phyloP scores from a whole-genome alignment of 2,888 invertebrate species.

The Troides helena region DNA sequence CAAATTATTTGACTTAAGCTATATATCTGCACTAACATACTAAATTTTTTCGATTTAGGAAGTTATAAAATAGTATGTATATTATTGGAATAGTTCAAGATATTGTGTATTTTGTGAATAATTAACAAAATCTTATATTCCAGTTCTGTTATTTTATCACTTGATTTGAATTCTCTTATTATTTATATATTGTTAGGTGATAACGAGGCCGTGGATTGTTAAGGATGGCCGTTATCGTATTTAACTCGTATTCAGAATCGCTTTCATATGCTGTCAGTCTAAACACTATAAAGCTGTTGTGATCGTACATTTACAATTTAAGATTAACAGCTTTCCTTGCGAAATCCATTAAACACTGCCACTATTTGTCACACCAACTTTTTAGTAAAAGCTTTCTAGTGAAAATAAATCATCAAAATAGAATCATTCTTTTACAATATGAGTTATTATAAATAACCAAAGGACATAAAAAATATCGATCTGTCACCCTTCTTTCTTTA shows the following conservation, averaged over 20 bases:
- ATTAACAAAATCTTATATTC: too few relatives aligned
- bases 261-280: not conserved
- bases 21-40: not conserved
- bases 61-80: not conserved
- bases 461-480: too few relatives aligned
- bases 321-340: too few relatives aligned
- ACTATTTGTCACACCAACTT: too few relatives aligned
- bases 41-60: not conserved
- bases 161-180: not conserved
- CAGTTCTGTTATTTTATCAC: not conserved
- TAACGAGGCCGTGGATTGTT: not conserved
- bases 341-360: too few relatives aligned
- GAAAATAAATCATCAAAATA: too few relatives aligned
- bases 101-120: too few relatives aligned
- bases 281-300: not conserved
- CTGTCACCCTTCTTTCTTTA: too few relatives aligned
- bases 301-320: not conserved
- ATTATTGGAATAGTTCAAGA: not conserved
- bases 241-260: not conserved
- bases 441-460: too few relatives aligned
- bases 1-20: conserved; percentile 50
- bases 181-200: conserved; percentile 32
- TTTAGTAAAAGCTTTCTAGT: too few relatives aligned
- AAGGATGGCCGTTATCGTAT: too few relatives aligned
- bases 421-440: too few relatives aligned